These are phyloP conservation scores for Anableps anableps DNA, from an alignment of 2,797 vertebrate genomes.

Conservation along the genomic window DNA sequence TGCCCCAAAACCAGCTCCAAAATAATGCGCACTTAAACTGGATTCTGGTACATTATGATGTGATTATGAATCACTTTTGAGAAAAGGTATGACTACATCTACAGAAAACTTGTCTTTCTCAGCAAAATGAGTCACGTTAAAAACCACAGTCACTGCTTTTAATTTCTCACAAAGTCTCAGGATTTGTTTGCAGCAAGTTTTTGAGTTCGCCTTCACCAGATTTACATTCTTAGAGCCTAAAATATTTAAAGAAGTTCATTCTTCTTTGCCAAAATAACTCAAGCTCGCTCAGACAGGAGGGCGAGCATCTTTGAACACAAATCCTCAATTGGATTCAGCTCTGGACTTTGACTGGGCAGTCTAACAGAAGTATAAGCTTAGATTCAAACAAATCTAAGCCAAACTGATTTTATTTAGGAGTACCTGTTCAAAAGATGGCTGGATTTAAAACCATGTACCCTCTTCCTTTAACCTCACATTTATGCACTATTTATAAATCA, in stretches of 20 bases:
- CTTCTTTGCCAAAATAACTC: not conserved
- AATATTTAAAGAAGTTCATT: not conserved
- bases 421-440: not conserved
- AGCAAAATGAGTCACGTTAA: not conserved
- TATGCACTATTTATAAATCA: not conserved
- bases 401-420: not conserved
- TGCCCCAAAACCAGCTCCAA: not conserved
- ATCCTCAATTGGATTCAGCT: not conserved
- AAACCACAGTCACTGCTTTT: not conserved
- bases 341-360: not conserved
- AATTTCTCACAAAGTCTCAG: not conserved
- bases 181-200: not conserved
- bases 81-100: not conserved
- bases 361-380: not conserved
- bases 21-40: not conserved
- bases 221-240: not conserved
- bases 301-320: not conserved
- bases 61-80: not conserved
- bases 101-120: not conserved
- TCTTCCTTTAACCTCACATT: not conserved
- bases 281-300: not conserved
- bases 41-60: not conserved
- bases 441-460: not conserved
- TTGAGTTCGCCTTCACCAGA: not conserved
- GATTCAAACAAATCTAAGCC: not conserved